Evolutionary conservation across 2,888 invertebrate genomes (phyloP).

Genomic region (Agonopterix subpropinquella): DNA sequence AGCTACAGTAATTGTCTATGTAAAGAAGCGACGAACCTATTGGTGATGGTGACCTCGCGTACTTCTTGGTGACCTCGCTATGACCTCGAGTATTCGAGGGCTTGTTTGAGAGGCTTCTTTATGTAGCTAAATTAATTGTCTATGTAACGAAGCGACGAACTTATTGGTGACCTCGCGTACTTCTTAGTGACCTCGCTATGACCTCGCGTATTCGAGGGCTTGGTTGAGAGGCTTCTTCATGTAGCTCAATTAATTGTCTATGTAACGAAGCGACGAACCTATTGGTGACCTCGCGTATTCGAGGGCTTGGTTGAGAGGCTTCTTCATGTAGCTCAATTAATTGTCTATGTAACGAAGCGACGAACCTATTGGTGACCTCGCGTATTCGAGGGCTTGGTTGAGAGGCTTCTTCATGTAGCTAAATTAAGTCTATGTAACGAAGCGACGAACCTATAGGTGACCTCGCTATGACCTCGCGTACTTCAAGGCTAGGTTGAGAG

Average conservation of each 20-base stretch:
- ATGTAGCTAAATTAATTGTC: no score
- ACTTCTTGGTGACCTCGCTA: no score
- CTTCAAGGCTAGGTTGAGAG: conserved; percentile 51
- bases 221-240: no score
- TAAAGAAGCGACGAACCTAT: not conserved
- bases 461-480: conserved; percentile 34
- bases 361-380: not conserved
- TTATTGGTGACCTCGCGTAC: not conserved
- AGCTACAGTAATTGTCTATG: not conserved
- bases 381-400: conserved; percentile 51
- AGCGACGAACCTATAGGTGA: not conserved
- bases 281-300: conserved; percentile 28
- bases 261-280: not conserved
- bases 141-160: not conserved
- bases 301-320: conserved; percentile 39
- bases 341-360: not conserved
- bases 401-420: conserved; percentile 4
- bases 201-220: no score
- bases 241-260: not conserved
- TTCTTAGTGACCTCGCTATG: no score
- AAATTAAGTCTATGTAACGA: not conserved
- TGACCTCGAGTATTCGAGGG: no score
- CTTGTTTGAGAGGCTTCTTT: no score
- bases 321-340: not conserved
- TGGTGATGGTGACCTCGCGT: no score